Evolutionary conservation across 2,113 vertebrate species (phyloP).

Genomic region (Chloroceryle aenea): DNA sequence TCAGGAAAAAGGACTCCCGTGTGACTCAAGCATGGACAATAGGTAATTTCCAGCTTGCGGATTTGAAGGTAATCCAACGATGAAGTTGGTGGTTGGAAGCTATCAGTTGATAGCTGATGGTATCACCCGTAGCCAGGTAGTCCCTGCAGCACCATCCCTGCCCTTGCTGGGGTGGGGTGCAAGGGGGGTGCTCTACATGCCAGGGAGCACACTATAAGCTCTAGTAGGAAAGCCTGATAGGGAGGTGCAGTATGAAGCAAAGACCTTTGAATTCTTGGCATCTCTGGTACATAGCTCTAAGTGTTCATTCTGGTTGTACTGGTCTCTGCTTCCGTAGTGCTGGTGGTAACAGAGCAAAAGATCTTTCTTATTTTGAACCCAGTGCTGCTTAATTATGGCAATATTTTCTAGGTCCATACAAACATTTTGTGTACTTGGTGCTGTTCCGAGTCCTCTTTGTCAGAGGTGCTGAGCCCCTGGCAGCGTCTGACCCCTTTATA

Average conservation of each 20-base stretch:
- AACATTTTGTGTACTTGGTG: not conserved
- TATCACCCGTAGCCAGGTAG: not conserved
- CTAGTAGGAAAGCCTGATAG: accelerated
- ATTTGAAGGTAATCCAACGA: not conserved
- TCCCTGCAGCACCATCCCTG: accelerated
- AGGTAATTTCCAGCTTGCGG: not conserved
- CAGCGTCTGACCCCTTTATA: not conserved
- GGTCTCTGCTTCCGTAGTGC: not conserved
- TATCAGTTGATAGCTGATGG: no score
- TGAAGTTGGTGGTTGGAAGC: not conserved
- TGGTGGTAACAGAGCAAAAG: not conserved
- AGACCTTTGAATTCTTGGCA: not conserved
- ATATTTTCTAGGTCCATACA: not conserved
- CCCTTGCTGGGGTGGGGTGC: not conserved
- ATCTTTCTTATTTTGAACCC: not conserved
- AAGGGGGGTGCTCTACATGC: accelerated
- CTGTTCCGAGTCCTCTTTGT: not conserved
- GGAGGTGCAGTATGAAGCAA: not conserved
- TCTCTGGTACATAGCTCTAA: not conserved
- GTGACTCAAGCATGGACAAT: not conserved
- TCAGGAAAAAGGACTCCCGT: not conserved
- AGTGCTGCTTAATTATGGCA: not conserved
- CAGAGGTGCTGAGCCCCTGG: not conserved
- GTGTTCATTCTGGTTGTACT: no score
- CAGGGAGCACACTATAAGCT: accelerated